phyloP scores from a whole-genome alignment of 2,888 invertebrate species.

The Coelogynopora nodosa region DNA sequence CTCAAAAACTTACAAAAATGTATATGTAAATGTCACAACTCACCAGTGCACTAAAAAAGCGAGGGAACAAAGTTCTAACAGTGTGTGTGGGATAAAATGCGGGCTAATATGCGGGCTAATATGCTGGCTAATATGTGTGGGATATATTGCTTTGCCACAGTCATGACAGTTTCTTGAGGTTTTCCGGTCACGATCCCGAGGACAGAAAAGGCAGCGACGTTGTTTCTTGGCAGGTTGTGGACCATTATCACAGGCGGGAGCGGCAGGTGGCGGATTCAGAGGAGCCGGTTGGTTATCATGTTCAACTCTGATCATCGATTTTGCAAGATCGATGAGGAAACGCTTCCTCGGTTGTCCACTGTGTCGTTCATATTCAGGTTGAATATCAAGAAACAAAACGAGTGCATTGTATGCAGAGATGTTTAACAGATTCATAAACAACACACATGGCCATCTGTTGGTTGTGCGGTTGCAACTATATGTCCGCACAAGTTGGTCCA shows the following conservation, averaged over 20 bases:
- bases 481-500: background rate
- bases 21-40: too few species aligned
- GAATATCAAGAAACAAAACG: too few species aligned
- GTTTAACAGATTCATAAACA: background rate
- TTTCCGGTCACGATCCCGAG: background rate
- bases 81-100: background rate
- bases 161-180: background rate
- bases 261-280: background rate
- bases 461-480: background rate
- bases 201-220: background rate
- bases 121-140: background rate
- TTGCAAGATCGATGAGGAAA: background rate
- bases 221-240: background rate
- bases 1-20: conserved; percentile 10
- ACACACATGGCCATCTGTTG: background rate
- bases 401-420: background rate
- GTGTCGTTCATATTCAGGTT: background rate
- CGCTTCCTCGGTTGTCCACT: background rate
- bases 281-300: background rate
- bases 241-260: background rate
- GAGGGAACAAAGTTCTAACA: background rate
- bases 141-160: background rate
- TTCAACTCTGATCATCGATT: background rate
- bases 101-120: too few species aligned
- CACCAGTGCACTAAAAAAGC: background rate